phyloP scores from a whole-genome alignment of 1,140 invertebrate species.

The Atta colombica region DNA sequence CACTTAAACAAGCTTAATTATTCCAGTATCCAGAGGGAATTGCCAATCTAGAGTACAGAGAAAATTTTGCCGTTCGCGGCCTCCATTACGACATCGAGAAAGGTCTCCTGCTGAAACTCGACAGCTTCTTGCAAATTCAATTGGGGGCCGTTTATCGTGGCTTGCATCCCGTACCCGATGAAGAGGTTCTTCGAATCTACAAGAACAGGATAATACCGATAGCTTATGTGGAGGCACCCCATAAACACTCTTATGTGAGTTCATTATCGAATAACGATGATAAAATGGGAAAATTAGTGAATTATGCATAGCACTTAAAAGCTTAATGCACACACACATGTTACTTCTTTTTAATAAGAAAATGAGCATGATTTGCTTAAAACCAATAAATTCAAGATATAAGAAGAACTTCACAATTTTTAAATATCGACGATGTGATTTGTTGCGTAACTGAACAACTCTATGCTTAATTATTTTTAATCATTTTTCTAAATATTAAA shows the following conservation, averaged over 20 bases:
- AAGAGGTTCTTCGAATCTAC: conserved; percentile 95
- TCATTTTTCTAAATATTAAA: background rate
- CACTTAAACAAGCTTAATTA: conserved; percentile 73
- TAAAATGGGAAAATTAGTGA: background rate
- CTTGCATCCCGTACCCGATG: conserved; percentile 92
- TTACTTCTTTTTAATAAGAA: background rate
- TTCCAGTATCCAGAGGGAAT: conserved; percentile 97
- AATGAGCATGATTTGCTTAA: background rate
- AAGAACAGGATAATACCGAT: conserved; percentile 94
- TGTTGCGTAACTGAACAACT: background rate
- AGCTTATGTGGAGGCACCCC: conserved; percentile 91
- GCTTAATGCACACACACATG: background rate
- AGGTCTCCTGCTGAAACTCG: conserved; percentile 97
- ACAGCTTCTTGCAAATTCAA: conserved; percentile 98
- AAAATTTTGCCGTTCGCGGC: conserved; percentile 96
- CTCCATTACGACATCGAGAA: conserved; percentile 99
- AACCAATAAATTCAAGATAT: background rate
- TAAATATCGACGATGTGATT: background rate
- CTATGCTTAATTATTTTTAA: background rate
- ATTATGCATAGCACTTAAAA: background rate
- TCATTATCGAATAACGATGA: background rate
- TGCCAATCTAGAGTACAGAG: conserved; percentile 93
- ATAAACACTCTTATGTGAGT: conserved; percentile 86
- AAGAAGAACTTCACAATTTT: background rate
- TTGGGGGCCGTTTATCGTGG: conserved; percentile 97